Percentiles rank a stretch among this genome's conserved stretches.
Conservation (phyloP, 2,113 vertebrate genomes). For the Callopanchax toddi region DNA sequence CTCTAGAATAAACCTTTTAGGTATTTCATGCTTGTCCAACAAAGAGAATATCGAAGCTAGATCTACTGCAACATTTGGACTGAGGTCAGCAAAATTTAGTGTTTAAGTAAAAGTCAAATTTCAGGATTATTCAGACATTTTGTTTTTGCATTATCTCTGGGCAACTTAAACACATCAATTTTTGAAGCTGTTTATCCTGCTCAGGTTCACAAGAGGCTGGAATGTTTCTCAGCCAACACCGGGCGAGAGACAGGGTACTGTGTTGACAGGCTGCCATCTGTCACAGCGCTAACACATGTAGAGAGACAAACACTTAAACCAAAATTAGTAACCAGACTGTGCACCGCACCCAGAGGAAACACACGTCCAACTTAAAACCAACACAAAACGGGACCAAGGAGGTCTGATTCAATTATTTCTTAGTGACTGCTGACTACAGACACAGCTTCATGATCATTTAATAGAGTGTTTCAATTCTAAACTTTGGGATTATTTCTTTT, state of each 20-base stretch:
- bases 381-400: neutral
- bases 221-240: constrained; percentile 19
- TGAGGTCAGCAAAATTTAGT: too few relatives aligned
- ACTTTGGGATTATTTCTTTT: too few relatives aligned
- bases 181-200: constrained; percentile 17
- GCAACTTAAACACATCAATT: constrained; percentile 10
- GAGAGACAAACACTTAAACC: constrained; percentile 21
- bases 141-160: constrained; percentile 1
- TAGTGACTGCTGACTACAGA: neutral
- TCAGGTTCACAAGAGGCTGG: constrained; percentile 10
- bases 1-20: too few relatives aligned
- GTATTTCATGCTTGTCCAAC: too few relatives aligned
- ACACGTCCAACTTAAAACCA: neutral
- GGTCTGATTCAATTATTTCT: neutral
- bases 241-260: constrained; percentile 17
- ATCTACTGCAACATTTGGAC: too few relatives aligned
- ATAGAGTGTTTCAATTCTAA: too few relatives aligned
- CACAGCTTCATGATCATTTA: neutral
- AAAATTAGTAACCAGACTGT: constrained; percentile 15
- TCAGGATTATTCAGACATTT: neutral
- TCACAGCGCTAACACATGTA: constrained; percentile 21
- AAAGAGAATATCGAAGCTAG: too few relatives aligned
- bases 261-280: constrained; percentile 35
- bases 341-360: neutral
- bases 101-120: too few relatives aligned